Conservation (phyloP, 2,113 vertebrate species). For the Chlorocebus sabaeus region DNA sequence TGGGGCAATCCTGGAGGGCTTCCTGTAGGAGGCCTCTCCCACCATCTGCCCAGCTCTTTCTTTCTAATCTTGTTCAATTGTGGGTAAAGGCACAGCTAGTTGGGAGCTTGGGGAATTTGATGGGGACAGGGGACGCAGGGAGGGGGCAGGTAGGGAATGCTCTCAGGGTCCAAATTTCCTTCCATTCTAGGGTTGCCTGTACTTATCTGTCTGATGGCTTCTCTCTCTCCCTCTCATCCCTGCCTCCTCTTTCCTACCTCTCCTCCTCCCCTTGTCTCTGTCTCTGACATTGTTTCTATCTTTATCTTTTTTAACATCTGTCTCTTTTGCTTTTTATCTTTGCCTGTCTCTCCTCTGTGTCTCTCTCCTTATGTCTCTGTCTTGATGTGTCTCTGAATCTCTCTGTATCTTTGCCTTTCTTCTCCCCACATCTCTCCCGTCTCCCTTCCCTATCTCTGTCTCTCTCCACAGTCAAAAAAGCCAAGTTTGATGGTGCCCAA, state of each 20-base stretch:
- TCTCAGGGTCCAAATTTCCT: neutral
- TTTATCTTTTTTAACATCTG: neutral
- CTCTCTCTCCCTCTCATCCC: neutral
- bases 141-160: neutral
- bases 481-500: slow-evolving; percentile 97
- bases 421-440: neutral
- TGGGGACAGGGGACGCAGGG: neutral
- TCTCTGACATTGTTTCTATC: neutral
- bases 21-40: neutral
- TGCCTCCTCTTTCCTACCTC: neutral
- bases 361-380: neutral
- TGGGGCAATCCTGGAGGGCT: neutral
- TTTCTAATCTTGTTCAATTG: neutral
- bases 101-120: neutral
- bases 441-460: slow-evolving; percentile 56
- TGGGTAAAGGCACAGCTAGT: neutral
- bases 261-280: neutral
- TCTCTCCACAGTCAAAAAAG: slow-evolving; percentile 95
- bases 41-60: neutral
- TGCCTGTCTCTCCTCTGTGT: neutral
- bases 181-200: neutral
- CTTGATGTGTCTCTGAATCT: slow-evolving; percentile 54
- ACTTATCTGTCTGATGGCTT: slow-evolving; percentile 51
- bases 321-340: neutral
- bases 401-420: slow-evolving; percentile 64